These are phyloP conservation scores for Mungos mungo DNA, from an alignment of 2,113 vertebrate species.

Conservation along the genomic window DNA sequence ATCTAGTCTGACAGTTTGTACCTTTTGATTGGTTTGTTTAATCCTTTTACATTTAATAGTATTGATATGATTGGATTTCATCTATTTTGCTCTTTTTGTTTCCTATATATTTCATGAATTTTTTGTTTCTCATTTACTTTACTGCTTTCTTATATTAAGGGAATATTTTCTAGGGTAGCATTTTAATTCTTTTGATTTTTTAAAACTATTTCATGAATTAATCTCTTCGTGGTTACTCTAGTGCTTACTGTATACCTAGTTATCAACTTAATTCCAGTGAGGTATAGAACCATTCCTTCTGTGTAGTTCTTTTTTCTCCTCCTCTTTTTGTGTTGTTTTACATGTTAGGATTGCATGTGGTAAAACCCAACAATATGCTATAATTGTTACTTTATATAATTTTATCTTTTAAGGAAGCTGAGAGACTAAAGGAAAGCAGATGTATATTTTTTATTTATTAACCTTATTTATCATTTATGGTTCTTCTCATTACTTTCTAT, in stretches of 20 bases:
- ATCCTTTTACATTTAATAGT: not conserved
- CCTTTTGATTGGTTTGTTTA: not conserved
- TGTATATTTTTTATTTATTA: too few species aligned
- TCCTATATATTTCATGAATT: not conserved
- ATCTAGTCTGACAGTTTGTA: not conserved
- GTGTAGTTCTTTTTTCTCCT: not conserved
- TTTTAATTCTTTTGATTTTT: slow-evolving; percentile 4
- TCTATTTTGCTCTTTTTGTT: not conserved
- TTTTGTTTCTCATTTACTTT: not conserved
- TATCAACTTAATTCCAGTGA: not conserved
- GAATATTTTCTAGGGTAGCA: not conserved
- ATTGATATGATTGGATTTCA: not conserved
- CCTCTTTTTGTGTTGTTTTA: not conserved
- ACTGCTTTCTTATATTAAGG: not conserved
- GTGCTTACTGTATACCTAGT: not conserved
- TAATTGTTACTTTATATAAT: not conserved
- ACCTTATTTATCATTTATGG: too few species aligned
- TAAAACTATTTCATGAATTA: not conserved
- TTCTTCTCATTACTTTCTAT: too few species aligned
- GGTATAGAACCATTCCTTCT: not conserved
- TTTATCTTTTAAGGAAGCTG: too few species aligned
- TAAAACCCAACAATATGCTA: not conserved
- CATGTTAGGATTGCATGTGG: not conserved
- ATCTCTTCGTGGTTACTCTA: not conserved
- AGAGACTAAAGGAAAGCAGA: too few species aligned